phyloP scores from a whole-genome alignment of 2,888 invertebrate species.

The Ormyrus pomaceus region DNA sequence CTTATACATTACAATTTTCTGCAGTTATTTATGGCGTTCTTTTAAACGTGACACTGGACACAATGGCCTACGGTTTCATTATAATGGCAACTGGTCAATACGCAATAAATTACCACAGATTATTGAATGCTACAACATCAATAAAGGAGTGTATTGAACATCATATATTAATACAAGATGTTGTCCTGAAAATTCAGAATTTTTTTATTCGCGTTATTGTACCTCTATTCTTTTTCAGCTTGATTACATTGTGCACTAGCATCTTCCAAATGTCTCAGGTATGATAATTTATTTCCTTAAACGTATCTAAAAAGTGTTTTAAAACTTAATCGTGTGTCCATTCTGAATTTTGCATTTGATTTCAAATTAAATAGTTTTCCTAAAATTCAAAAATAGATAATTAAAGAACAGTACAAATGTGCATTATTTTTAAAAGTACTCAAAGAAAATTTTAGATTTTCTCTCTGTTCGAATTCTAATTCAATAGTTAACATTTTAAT shows the following conservation, averaged over 20 bases:
- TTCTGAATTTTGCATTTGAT: no score
- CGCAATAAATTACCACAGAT: constrained; percentile 12
- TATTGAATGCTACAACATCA: not conserved
- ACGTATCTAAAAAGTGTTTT: no score
- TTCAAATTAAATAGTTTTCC: no score
- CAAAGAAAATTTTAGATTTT: no score
- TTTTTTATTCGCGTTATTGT: constrained; percentile 30
- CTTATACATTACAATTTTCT: not conserved
- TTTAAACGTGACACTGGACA: constrained; percentile 33
- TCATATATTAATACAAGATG: constrained; percentile 22
- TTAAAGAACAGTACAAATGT: no score
- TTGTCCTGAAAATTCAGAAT: constrained; percentile 13
- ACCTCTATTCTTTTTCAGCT: constrained; percentile 36
- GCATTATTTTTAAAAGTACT: no score
- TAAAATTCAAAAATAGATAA: no score
- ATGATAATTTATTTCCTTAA: no score
- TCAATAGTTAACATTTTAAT: no score
- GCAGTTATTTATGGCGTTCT: constrained; percentile 1
- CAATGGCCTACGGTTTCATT: constrained; percentile 37
- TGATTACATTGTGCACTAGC: constrained; percentile 30
- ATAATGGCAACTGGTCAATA: constrained; percentile 31
- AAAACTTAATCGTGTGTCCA: no score
- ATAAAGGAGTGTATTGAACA: constrained; percentile 27
- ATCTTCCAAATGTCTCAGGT: constrained; percentile 19
- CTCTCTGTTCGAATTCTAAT: no score